Evolutionary conservation across 2,888 invertebrate species (phyloP), one percentile per base, ranked within the genome.

Genomic region (Antheraea yamamai): DNA sequence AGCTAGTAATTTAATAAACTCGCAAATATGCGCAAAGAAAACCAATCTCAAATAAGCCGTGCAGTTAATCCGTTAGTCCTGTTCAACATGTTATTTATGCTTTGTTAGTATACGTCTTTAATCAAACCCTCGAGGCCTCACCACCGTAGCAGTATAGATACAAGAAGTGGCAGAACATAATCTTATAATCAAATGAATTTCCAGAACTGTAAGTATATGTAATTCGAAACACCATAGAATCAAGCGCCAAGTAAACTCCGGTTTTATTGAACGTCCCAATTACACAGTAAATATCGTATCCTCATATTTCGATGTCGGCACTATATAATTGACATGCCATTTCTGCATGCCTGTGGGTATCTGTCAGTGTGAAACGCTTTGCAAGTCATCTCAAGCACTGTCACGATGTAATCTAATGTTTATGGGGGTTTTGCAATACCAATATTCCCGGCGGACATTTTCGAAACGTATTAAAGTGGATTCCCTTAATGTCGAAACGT

Each of bases 321-420:
- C 64, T 26, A 71, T 78, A 76, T 79, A 79, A 76, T 83, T 79
- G 85, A 80, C 82, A 85, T 76, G 77, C 80, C 80, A 81, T 82
- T 81, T 77, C 78, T 76, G 14, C 55, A 79, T 76, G 83, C 89
- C 87, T 76, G 76, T 75, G 83, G 89, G 88, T 86, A 81, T 89
- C 86, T 88, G 89, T 85, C 88, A 89, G 83, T 84, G 85, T 83
- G 82, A 85, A 87, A 84, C 81, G 79, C 82, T 82, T 81, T 75
- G 83, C 83, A 79, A 86, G 85, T 83, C 79, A 64, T 83, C 80
- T 66, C 68, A 76, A 77, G 68, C 61, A 72, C 70, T 77, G 82
- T 84, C 86, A 85, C 87, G 84, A 83, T 77, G 82, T 82, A 81
- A 83, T 84, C 84, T 79, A 51, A 74, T 76, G 75, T 82, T 80